Evolutionary conservation across 2,797 vertebrate genomes (phyloP), one percentile per base, ranked within the genome.

Genomic region (Coregonus ussuriensis): DNA sequence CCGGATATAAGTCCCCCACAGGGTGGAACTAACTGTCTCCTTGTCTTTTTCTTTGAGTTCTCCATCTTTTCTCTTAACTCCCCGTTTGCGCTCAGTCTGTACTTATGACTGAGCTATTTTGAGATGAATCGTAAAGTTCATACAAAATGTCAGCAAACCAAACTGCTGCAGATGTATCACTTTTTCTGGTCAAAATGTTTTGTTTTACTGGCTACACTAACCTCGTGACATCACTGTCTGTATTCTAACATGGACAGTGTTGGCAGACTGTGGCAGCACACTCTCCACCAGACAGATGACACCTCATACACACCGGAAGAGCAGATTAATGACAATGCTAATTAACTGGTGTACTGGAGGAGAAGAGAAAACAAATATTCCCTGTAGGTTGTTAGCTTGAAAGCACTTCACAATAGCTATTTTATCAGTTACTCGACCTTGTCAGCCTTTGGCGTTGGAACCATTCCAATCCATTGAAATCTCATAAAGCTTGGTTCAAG

Each of bases 41-140:
- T 18, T 62, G 56, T 62, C 56, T 6, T 62, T 62, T 21, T 9
- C 16, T 18, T 56, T 56, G 21, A 65, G 65, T 35, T 75, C 14
- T 7, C 67, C 54, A 35, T 35, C 56, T 21, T 62, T n/a, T 72
- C 54, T 72, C 54, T 71, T 35, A 62, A 35, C 71, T 16, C 33
- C 52, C 18, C 41, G 13, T 52, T 41, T 47, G 25, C 37, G 16
- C 25, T 72, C 68, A n/a, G 11, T 33, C 29, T 31, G 65, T 15
- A 67, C 29, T 31, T 31, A 14, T 31, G 25, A 33, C 31, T 31
- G 63, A 14, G 63, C 63, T 31, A 5, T 31, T 66, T 66, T 29
- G 29, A 13, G 25, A 66, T 31, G 29, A 33, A 31, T 31, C 3
- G 3, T 66, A 66, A 29, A 29, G 25, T 31, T 66, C 63, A 29